Conservation (phyloP, 2,797 vertebrate genomes). For the Phrynocephalus guinanensis region DNA sequence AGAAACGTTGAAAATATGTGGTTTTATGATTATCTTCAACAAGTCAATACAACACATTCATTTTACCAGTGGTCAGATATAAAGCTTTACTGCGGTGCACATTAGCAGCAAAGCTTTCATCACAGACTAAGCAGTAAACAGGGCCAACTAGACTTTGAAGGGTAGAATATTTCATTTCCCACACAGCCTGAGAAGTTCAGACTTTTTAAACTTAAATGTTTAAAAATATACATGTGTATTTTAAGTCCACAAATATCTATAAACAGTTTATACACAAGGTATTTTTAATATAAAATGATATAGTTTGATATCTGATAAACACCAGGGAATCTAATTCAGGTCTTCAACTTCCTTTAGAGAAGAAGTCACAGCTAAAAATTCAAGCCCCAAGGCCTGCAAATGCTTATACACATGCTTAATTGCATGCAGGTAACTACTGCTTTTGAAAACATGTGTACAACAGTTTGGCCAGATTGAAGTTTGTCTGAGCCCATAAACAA, state of each 20-base stretch:
- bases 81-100: slow-evolving; percentile 59
- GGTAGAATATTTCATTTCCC: slow-evolving; percentile 66
- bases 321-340: slow-evolving; percentile 37
- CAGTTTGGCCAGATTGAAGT: background rate
- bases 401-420: slow-evolving; percentile 26
- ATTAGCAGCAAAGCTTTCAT: slow-evolving; percentile 69
- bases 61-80: slow-evolving; percentile 68
- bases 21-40: slow-evolving; percentile 72
- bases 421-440: slow-evolving; percentile 14
- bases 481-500: background rate
- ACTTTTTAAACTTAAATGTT: slow-evolving; percentile 69
- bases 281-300: slow-evolving; percentile 49
- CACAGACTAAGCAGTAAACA: slow-evolving; percentile 69
- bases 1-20: slow-evolving; percentile 76
- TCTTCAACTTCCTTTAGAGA: slow-evolving; percentile 34
- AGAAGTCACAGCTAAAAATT: slow-evolving; percentile 30
- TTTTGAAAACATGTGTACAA: slow-evolving; percentile 27
- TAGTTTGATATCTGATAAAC: slow-evolving; percentile 43
- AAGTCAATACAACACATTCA: slow-evolving; percentile 71
- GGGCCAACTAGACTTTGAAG: slow-evolving; percentile 60
- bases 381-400: background rate
- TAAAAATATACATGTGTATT: slow-evolving; percentile 73
- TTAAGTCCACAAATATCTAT: slow-evolving; percentile 73
- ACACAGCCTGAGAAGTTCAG: slow-evolving; percentile 67
- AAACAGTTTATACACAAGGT: slow-evolving; percentile 71